Evolutionary conservation across 1,140 invertebrate species (phyloP).

Genomic region (Pseudomyrmex cubaensis): DNA sequence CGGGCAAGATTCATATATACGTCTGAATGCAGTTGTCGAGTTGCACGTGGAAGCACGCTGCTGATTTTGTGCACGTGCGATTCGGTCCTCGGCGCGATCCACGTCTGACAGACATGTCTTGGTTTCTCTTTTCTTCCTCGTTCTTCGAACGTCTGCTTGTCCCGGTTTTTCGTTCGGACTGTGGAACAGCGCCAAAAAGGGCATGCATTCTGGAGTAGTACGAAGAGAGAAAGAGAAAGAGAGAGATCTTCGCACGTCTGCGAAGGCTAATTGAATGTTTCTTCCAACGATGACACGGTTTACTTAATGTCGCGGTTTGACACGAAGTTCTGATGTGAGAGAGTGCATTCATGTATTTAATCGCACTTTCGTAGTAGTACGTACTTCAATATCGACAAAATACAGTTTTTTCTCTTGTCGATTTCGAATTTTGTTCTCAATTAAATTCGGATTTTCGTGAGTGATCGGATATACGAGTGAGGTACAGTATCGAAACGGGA

Average conservation of each 20-base stretch:
- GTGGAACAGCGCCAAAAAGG: constrained; percentile 49
- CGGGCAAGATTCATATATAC: constrained; percentile 43
- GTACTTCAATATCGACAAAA: background rate
- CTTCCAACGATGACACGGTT: background rate
- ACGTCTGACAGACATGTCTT: background rate
- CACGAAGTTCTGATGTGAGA: background rate
- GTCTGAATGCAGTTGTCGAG: constrained; percentile 24
- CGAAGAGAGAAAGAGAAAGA: too few species aligned
- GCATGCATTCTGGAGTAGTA: background rate
- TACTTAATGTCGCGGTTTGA: background rate
- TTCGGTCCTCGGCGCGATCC: background rate
- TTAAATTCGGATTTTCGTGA: too few species aligned
- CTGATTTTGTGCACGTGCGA: constrained; percentile 43
- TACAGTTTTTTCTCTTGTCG: background rate
- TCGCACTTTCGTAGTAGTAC: too few species aligned
- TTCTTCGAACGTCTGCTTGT: constrained; percentile 65
- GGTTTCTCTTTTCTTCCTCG: constrained; percentile 67
- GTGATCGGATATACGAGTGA: too few species aligned
- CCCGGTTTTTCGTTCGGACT: constrained; percentile 45
- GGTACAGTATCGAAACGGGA: too few species aligned
- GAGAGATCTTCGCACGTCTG: too few species aligned
- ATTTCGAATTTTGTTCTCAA: too few species aligned
- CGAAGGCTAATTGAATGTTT: background rate
- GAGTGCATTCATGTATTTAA: background rate
- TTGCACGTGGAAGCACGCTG: constrained; percentile 56